A percentile compares a stretch with the other conserved stretches of the same genome.
These are phyloP conservation scores for Smithornis capensis DNA, from an alignment of 2,113 vertebrate genomes.

Conservation along the genomic window DNA sequence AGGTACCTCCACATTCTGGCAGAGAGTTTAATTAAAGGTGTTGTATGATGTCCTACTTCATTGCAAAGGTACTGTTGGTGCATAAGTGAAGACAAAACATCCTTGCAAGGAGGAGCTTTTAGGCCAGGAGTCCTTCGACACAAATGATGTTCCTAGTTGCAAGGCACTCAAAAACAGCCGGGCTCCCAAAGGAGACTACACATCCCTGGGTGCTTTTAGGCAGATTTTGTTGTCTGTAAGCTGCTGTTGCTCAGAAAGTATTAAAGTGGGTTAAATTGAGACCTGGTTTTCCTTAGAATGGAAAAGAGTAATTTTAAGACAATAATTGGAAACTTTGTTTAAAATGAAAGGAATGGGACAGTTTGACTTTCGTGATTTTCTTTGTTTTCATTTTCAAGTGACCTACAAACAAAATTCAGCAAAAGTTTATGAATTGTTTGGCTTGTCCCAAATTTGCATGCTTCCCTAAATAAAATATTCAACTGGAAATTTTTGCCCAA, in stretches of 20 bases:
- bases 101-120: background rate
- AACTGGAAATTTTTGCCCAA: background rate
- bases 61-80: accelerated
- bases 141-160: background rate
- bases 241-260: background rate
- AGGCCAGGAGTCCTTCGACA: accelerated
- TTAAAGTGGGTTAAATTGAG: slow-evolving; percentile 40
- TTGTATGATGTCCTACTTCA: background rate
- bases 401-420: slow-evolving; percentile 47
- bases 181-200: background rate
- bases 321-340: background rate
- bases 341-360: background rate
- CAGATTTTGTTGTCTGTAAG: background rate
- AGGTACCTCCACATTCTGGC: no score
- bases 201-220: background rate
- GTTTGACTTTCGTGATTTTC: background rate
- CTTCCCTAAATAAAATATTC: slow-evolving; percentile 12
- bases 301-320: background rate
- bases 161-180: background rate
- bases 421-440: slow-evolving; percentile 31
- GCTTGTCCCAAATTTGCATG: slow-evolving; percentile 28
- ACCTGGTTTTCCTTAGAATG: background rate
- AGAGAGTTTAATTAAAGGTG: background rate
- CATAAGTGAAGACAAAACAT: background rate
- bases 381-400: background rate